Evolutionary conservation across 2,888 invertebrate species (phyloP).

Genomic region (Ptychoptera albimana): DNA sequence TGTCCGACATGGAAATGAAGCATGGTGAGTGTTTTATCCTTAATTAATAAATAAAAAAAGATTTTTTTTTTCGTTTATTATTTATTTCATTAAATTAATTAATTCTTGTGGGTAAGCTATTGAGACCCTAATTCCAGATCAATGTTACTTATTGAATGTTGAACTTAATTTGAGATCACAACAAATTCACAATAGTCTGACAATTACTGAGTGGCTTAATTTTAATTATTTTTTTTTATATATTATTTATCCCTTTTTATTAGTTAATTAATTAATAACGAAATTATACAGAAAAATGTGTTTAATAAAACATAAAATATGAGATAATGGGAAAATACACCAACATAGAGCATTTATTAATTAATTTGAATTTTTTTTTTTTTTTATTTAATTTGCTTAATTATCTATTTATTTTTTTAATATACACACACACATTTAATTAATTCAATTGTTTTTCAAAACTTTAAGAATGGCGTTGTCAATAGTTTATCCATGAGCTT

Average conservation of each 20-base stretch:
- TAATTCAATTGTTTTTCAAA: too few species aligned
- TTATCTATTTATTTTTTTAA: too few species aligned
- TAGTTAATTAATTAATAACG: neutral
- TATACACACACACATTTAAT: too few species aligned
- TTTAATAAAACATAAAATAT: too few species aligned
- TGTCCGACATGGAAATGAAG: conserved; percentile 66
- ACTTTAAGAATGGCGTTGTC: conserved; percentile 20
- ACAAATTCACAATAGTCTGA: neutral
- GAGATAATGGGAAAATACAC: too few species aligned
- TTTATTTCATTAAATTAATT: neutral
- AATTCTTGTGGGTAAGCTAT: conserved; percentile 35
- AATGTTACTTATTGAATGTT: too few species aligned
- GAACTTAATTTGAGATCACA: neutral
- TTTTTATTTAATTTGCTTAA: too few species aligned
- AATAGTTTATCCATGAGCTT: conserved; percentile 57
- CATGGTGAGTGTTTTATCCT: conserved; percentile 44
- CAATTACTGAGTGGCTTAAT: neutral
- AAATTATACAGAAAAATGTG: neutral
- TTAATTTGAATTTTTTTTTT: too few species aligned
- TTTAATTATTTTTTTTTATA: neutral
- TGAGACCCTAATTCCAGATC: conserved; percentile 33
- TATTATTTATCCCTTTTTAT: neutral
- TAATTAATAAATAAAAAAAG: too few species aligned
- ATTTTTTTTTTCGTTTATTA: neutral
- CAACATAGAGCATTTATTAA: too few species aligned